Percentiles rank a stretch among this genome's conserved stretches.
phyloP scores from a whole-genome alignment of 2,113 vertebrate species.

The Petromus typicus region DNA sequence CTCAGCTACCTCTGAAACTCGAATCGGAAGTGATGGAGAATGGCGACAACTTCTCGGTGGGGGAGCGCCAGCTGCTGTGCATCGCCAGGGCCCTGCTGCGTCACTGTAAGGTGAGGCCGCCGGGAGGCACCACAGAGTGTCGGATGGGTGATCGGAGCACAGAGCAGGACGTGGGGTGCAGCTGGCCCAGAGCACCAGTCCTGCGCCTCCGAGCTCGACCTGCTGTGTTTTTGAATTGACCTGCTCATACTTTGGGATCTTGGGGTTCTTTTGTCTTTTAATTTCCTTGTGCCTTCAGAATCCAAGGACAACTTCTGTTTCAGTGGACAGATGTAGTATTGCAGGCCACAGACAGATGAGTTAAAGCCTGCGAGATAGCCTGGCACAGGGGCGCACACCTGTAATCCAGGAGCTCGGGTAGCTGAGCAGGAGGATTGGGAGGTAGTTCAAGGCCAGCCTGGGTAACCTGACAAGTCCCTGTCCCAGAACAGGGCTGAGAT shows the following conservation, averaged over 20 bases:
- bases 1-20: constrained; percentile 94
- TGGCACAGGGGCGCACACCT: neutral
- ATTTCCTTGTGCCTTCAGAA: neutral
- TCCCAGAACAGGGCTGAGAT: neutral
- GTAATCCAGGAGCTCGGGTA: neutral
- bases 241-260: neutral
- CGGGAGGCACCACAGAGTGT: too few species aligned
- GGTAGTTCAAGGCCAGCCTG: neutral
- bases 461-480: neutral
- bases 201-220: neutral
- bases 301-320: neutral
- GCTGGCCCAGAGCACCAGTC: rapidly evolving
- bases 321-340: neutral
- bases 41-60: constrained; percentile 96
- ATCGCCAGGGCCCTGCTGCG: constrained; percentile 93
- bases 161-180: rapidly evolving
- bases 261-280: neutral
- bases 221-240: neutral
- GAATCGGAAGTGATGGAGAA: constrained; percentile 97
- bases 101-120: constrained; percentile 89
- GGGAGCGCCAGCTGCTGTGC: constrained; percentile 94
- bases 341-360: neutral
- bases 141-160: rapidly evolving
- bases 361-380: neutral
- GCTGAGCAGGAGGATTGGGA: neutral